These are phyloP conservation scores for Phenganax marumi DNA, from an alignment of 92 coral and sea anemone species.

Conservation along the genomic window DNA sequence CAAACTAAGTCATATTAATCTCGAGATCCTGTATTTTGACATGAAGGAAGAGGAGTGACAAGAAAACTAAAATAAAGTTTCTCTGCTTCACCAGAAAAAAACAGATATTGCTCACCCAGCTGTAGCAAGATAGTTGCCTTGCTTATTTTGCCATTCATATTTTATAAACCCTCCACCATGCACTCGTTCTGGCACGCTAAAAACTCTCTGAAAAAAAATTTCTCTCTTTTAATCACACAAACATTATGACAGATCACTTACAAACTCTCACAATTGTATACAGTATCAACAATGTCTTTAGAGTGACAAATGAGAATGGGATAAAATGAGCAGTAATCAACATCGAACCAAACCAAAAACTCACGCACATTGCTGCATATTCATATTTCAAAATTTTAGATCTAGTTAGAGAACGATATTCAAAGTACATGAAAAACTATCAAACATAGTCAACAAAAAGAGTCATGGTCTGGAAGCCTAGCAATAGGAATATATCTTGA, in stretches of 20 bases:
- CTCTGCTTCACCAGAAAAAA: not conserved
- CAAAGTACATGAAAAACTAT: no score
- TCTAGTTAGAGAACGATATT: no score
- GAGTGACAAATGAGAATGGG: no score
- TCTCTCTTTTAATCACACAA: not conserved
- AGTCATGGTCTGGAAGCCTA: no score
- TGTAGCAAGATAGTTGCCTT: conserved; percentile 86
- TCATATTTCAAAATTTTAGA: no score
- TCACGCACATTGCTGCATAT: no score
- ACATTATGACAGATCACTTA: not conserved
- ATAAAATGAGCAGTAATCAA: no score
- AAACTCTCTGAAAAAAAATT: conserved; percentile 69
- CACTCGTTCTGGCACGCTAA: conserved; percentile 90
- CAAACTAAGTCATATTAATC: no score
- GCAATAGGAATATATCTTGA: no score
- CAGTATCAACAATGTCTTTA: not conserved
- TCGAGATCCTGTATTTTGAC: not conserved
- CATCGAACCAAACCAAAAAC: no score
- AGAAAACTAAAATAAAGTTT: not conserved
- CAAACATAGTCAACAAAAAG: no score
- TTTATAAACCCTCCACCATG: conserved; percentile 83
- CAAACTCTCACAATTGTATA: not conserved
- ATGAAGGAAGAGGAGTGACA: not conserved
- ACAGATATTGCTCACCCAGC: conserved; percentile 69
- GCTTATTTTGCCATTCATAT: conserved; percentile 90